Percentiles rank a stretch among this genome's conserved stretches.
phyloP scores from a whole-genome alignment of 2,797 vertebrate species.

The Phoeniculus purpureus region DNA sequence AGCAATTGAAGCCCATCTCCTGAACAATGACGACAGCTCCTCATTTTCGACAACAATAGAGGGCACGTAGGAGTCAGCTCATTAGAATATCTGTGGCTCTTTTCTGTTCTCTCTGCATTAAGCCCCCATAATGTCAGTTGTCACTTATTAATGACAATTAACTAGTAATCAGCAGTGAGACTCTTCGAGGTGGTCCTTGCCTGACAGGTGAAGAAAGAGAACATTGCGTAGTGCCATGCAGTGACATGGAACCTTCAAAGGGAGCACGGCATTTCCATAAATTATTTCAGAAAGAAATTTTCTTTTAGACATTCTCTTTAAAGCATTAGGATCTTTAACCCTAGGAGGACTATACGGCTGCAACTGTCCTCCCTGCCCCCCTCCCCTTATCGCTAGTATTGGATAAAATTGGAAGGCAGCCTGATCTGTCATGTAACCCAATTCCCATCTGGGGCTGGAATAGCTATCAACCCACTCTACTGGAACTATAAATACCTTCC shows the following conservation, averaged over 20 bases:
- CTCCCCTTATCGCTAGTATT: constrained; percentile 24
- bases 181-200: constrained; percentile 84
- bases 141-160: constrained; percentile 92
- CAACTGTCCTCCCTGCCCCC: constrained; percentile 52
- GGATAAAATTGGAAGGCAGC: constrained; percentile 51
- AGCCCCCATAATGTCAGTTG: constrained; percentile 86
- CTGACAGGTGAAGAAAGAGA: constrained; percentile 87
- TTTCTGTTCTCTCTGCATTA: constrained; percentile 85
- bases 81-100: constrained; percentile 88
- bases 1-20: constrained; percentile 83
- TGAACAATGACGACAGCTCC: constrained; percentile 86
- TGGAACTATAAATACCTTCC: constrained; percentile 65
- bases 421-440: constrained; percentile 65
- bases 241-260: constrained; percentile 85
- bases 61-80: constrained; percentile 85
- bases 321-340: constrained; percentile 82
- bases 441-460: constrained; percentile 63
- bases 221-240: constrained; percentile 78
- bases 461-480: constrained; percentile 58
- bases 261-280: constrained; percentile 84
- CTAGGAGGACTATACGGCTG: constrained; percentile 74
- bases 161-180: constrained; percentile 86
- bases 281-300: constrained; percentile 82
- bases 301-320: constrained; percentile 80
- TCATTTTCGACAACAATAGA: constrained; percentile 87